These are phyloP conservation scores for Trematomus loennbergii DNA, from an alignment of 2,113 vertebrate genomes.

Conservation along the genomic window DNA sequence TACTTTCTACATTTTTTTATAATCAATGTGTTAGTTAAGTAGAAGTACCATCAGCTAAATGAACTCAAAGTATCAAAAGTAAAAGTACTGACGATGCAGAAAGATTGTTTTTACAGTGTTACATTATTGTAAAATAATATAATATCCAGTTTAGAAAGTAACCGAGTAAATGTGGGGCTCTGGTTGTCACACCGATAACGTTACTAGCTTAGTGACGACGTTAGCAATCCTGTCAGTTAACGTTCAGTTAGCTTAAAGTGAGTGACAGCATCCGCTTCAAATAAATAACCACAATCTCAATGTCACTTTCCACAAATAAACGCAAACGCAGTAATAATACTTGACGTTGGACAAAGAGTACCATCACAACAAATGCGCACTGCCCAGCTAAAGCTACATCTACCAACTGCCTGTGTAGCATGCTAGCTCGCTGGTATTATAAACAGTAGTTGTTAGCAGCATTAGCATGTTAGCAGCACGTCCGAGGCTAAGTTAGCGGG, in stretches of 20 bases:
- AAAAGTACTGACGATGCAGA: no score
- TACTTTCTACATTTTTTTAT: no score
- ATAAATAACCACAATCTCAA: not conserved
- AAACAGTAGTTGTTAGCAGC: conserved; percentile 20
- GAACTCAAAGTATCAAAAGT: no score
- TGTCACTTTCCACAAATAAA: not conserved
- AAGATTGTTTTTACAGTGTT: no score
- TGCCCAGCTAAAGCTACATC: conserved; percentile 35
- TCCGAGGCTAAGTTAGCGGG: conserved; percentile 63
- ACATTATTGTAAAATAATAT: no score
- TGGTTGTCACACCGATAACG: conserved; percentile 31
- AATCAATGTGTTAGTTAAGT: no score
- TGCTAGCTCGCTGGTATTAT: conserved; percentile 33
- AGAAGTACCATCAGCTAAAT: no score
- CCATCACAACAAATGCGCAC: not conserved
- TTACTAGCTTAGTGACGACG: conserved; percentile 51
- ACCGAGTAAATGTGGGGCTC: not conserved
- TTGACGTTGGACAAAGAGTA: rapidly evolving
- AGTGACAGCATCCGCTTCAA: conserved; percentile 31
- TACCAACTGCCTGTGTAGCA: conserved; percentile 33
- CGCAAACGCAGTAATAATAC: rapidly evolving
- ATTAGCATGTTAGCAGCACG: conserved; percentile 69
- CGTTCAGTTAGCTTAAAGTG: conserved; percentile 24
- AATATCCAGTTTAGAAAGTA: not conserved
- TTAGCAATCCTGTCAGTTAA: conserved; percentile 43